A percentile compares a stretch with the other conserved stretches of the same genome.
Evolutionary conservation across 2,113 vertebrate genomes (phyloP).

Genomic region (Amazona vittata): DNA sequence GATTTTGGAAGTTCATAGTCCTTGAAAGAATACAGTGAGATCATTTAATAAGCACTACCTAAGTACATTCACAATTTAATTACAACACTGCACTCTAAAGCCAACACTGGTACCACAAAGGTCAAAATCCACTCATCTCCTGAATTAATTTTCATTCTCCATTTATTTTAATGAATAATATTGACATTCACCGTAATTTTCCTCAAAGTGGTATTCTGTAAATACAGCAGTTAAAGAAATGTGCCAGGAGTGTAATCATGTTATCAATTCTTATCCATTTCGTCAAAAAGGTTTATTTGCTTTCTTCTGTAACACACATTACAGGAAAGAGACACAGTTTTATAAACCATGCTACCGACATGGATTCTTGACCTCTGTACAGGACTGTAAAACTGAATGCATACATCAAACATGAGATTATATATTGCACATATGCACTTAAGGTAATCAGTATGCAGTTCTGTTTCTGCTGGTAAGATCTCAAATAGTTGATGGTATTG

Average conservation of each 20-base stretch:
- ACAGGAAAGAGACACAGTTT: background rate
- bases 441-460: background rate
- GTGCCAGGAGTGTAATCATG: background rate
- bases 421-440: accelerated
- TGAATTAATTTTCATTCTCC: constrained; percentile 8
- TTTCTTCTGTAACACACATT: background rate
- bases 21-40: constrained; percentile 56
- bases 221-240: background rate
- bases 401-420: background rate
- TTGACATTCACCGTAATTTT: background rate
- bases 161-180: constrained; percentile 47
- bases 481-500: background rate
- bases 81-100: constrained; percentile 10
- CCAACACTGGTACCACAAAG: constrained; percentile 1
- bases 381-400: background rate
- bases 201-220: background rate
- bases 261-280: background rate
- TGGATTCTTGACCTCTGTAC: background rate
- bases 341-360: background rate
- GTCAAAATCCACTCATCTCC: constrained; percentile 43
- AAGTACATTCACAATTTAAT: constrained; percentile 40
- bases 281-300: background rate
- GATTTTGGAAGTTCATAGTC: constrained; percentile 56
- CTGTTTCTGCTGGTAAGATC: background rate
- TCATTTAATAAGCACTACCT: constrained; percentile 49